These are phyloP conservation scores for Myiozetetes cayanensis DNA, from an alignment of 2,113 vertebrate species.

Conservation along the genomic window DNA sequence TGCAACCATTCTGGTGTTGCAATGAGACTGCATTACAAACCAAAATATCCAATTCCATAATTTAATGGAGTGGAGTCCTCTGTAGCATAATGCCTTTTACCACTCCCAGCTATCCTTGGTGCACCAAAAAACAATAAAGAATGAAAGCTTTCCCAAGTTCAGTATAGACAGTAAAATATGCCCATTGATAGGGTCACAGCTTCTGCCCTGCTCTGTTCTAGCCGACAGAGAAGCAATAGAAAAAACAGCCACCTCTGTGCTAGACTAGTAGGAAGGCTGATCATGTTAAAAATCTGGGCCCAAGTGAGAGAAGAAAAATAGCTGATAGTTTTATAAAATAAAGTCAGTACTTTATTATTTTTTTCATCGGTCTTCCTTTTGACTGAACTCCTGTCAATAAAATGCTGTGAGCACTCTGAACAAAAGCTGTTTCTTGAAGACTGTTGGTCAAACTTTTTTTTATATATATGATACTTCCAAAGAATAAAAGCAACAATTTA, in stretches of 20 bases:
- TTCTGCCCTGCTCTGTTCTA: background rate
- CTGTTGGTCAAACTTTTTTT: background rate
- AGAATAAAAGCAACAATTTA: slow-evolving; percentile 18
- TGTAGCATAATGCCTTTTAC: background rate
- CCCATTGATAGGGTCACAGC: background rate
- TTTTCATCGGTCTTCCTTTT: background rate
- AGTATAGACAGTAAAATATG: background rate
- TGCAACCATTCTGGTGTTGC: background rate
- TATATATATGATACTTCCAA: background rate
- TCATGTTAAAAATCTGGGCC: background rate
- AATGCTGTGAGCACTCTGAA: background rate
- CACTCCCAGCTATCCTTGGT: background rate
- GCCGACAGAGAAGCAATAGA: background rate
- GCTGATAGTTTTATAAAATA: slow-evolving; percentile 5
- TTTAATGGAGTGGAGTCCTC: background rate
- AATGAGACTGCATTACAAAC: background rate
- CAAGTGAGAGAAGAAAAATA: background rate
- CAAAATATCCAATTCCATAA: background rate
- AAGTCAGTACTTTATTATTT: background rate
- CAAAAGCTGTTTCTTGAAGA: background rate
- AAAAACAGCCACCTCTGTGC: background rate
- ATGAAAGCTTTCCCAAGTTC: background rate
- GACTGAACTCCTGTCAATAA: slow-evolving; percentile 9
- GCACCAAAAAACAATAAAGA: background rate
- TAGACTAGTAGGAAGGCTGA: slow-evolving; percentile 3